Base-by-base conservation (phyloP, 2,797 vertebrate genomes). In the Alcedo quadribrachys region DNA sequence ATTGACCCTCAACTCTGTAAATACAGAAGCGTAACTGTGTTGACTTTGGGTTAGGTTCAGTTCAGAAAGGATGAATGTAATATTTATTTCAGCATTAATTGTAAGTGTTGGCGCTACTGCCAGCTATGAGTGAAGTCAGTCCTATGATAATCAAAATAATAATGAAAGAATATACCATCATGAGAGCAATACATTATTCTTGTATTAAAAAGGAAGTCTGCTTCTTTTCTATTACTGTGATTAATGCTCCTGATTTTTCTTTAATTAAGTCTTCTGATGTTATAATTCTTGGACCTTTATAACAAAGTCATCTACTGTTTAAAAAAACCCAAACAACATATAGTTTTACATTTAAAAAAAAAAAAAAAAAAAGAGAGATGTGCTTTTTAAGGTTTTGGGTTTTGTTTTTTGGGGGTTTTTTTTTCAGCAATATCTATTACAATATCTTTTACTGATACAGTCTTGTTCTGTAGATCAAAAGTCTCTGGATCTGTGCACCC, bases 21-120 rank as follows among this genome's bases (percentile, higher is more conserved):
- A 96, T 91, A 95, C 71, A 87, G 90, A 69, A 96, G 77, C 42
- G 67, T 60, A 84, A 95, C 60, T 92, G 6, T 92, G 42, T 96
- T 97, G 95, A 93, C 86, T 88, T 95, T 87, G 57, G 89, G 48
- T 60, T 93, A 91, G 46, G 57, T 95, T 95, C 96, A 92, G 82
- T 93, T 94, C 79, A 81, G 73, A 89, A 46, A 91, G 81, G 89
- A 85, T 85, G 83, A 88, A 93, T 77, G 83, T 14, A 93, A 68
- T 91, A 91, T 87, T 95, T 96, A 93, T 85, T 96, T 95, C 86
- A 93, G 21, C 55, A 71, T 69, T 87, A 95, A 82, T 83, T 92
- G 48, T n/a, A 89, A 73, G 30, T 87, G 33, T 65, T 84, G 75
- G 67, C 87, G 76, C 81, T 88, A 87, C 81, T 85, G 37, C 30